Percentiles rank a stretch among this genome's conserved stretches.
phyloP scores from a whole-genome alignment of 2,888 invertebrate genomes.

The Caenorhabditis afra region DNA sequence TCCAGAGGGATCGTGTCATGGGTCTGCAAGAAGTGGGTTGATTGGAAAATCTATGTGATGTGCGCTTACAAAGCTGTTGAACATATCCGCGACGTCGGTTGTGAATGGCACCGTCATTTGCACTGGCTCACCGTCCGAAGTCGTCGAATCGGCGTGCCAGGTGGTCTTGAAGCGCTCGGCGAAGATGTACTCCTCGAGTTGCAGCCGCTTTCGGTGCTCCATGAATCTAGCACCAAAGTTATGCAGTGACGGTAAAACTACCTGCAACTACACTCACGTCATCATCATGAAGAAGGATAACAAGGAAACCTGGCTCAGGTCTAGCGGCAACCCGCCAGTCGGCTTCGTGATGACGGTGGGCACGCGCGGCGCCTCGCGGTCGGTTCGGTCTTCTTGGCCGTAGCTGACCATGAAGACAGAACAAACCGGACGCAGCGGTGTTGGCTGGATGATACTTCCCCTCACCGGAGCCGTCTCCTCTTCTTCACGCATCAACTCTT shows the following conservation, averaged over 20 bases:
- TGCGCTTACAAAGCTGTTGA: conserved; percentile 20
- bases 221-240: neutral
- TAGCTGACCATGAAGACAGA: conserved; percentile 19
- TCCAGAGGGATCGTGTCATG: neutral
- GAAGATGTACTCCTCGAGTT: conserved; percentile 11
- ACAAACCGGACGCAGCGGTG: conserved; percentile 31
- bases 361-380: neutral
- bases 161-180: conserved; percentile 10
- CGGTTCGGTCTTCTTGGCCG: conserved; percentile 9
- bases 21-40: conserved; percentile 1
- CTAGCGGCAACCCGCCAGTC: neutral
- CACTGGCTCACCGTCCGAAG: neutral
- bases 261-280: neutral
- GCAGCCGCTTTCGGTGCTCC: neutral
- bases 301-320: neutral
- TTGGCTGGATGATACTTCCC: neutral
- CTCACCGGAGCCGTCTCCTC: neutral
- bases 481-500: neutral
- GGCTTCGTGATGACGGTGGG: neutral
- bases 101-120: conserved; percentile 35
- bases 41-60: too few species aligned
- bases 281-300: neutral
- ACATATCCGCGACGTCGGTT: neutral
- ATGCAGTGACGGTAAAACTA: neutral
- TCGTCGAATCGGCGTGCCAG: neutral